A percentile compares a stretch with the other conserved stretches of the same genome.
phyloP scores from a whole-genome alignment of 2,113 vertebrate species.

The Cyanoramphus novaezelandiae region DNA sequence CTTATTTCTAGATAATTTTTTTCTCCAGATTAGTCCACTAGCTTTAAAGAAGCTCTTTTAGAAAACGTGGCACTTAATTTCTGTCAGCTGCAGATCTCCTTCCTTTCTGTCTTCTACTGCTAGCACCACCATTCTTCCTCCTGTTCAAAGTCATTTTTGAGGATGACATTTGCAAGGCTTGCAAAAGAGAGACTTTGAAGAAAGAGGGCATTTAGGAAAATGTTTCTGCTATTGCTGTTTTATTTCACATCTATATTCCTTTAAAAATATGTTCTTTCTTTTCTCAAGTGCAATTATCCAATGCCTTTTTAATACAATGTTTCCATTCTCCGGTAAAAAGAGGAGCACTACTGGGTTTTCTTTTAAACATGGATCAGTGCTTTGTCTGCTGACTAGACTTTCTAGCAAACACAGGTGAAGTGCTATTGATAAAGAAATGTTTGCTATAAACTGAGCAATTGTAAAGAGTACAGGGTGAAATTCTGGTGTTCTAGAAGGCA shows the following conservation, averaged over 20 bases:
- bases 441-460: not conserved
- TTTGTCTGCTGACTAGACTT: not conserved
- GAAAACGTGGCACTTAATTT: not conserved
- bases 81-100: not conserved
- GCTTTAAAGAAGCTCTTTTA: not conserved
- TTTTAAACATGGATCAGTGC: not conserved
- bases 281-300: not conserved
- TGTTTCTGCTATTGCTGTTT: not conserved
- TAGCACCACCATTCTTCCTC: not conserved
- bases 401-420: not conserved
- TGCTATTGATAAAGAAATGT: not conserved
- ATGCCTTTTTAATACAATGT: not conserved
- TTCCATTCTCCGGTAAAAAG: not conserved
- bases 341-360: not conserved
- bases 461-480: not conserved
- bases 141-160: conserved; percentile 4
- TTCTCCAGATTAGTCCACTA: not conserved
- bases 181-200: not conserved
- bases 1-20: not conserved
- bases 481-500: not conserved
- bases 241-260: not conserved
- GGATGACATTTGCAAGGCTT: not conserved
- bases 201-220: not conserved
- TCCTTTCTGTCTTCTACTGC: not conserved
- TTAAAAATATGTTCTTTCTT: not conserved